These are phyloP conservation scores for Margaritifera margaritifera DNA, from an alignment of 2,888 invertebrate genomes.

Conservation along the genomic window DNA sequence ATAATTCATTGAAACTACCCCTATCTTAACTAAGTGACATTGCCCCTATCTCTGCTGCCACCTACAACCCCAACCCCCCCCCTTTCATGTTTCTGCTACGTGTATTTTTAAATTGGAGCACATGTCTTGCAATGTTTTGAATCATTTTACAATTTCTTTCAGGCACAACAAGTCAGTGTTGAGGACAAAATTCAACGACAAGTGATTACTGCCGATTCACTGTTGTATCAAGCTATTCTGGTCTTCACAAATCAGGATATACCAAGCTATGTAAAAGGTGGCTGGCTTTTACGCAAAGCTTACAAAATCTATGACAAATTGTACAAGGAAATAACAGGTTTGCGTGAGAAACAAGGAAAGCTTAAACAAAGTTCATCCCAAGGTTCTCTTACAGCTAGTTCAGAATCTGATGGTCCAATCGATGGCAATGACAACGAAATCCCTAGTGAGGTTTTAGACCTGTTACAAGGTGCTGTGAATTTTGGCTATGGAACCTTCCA, in stretches of 20 bases:
- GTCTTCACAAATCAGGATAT: conserved; percentile 81
- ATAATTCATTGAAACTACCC: too few species aligned
- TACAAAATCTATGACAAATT: conserved; percentile 82
- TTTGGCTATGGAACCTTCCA: conserved; percentile 83
- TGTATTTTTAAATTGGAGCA: too few species aligned
- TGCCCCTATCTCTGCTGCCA: too few species aligned
- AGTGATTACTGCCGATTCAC: conserved; percentile 80
- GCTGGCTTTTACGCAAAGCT: conserved; percentile 81
- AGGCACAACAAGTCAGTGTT: conserved; percentile 53
- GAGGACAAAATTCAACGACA: conserved; percentile 78
- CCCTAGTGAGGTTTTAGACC: conserved; percentile 73
- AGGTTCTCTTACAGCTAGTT: conserved; percentile 18
- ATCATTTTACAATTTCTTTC: neutral
- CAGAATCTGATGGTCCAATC: conserved; percentile 24
- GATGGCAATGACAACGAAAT: conserved; percentile 58
- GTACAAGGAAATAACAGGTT: conserved; percentile 77
- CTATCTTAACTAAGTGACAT: too few species aligned
- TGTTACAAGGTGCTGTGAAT: conserved; percentile 81
- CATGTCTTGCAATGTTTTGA: neutral
- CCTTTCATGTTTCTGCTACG: too few species aligned
- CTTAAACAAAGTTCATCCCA: conserved; percentile 24
- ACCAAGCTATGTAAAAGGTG: conserved; percentile 77
- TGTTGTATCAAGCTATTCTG: conserved; percentile 80
- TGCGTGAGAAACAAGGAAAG: conserved; percentile 73
- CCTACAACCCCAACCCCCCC: too few species aligned